Conservation (phyloP, 2,113 vertebrate species). For the Crotalus helleri region DNA sequence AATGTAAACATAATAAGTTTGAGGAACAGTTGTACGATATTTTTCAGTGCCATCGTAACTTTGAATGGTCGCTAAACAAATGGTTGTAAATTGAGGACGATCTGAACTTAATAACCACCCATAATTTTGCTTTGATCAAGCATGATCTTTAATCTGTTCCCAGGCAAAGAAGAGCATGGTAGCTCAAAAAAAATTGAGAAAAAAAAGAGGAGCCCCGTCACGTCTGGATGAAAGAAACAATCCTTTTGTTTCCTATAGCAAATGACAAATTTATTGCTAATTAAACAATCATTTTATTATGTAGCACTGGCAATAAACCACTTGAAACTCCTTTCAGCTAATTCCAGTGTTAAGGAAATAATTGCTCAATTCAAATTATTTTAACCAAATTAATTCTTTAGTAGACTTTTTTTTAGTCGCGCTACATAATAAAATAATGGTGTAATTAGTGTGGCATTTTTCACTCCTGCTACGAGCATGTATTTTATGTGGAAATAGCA, state of each 20-base stretch:
- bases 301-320: constrained; percentile 73
- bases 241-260: constrained; percentile 43
- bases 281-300: constrained; percentile 75
- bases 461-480: constrained; percentile 69
- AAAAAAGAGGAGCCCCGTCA: constrained; percentile 17
- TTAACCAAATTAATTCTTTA: constrained; percentile 80
- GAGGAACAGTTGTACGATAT: neutral
- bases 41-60: neutral
- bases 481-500: constrained; percentile 65
- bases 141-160: constrained; percentile 21
- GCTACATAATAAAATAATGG: constrained; percentile 78
- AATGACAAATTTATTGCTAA: constrained; percentile 79
- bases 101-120: constrained; percentile 26
- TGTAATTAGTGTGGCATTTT: constrained; percentile 74
- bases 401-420: constrained; percentile 75
- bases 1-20: neutral
- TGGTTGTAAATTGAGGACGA: neutral
- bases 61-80: neutral
- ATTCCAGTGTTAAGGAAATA: constrained; percentile 80
- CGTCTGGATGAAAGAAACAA: constrained; percentile 60
- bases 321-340: constrained; percentile 73
- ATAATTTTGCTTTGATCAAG: constrained; percentile 15
- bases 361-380: constrained; percentile 81
- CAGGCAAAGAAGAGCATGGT: constrained; percentile 12
- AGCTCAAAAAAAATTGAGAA: constrained; percentile 28